Conservation (phyloP, 2,888 invertebrate species). For the Diabrotica balteata region DNA sequence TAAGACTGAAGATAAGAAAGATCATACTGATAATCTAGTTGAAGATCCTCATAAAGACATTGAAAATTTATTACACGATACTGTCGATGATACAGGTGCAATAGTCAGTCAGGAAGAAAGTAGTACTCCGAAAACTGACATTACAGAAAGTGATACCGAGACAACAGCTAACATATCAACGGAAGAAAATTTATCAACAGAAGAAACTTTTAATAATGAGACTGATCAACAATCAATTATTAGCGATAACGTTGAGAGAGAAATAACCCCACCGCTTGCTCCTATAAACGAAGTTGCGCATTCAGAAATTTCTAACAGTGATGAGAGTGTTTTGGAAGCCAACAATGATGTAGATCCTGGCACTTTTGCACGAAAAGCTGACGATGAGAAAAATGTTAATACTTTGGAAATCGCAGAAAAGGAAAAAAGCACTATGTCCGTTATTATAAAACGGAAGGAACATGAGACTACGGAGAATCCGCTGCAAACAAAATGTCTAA, state of each 20-base stretch:
- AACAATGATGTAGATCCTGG: slow-evolving; percentile 1
- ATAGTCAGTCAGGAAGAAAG: background rate
- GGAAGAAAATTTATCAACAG: slow-evolving; percentile 9
- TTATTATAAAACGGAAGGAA: slow-evolving; percentile 1
- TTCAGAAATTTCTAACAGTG: background rate
- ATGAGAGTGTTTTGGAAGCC: background rate
- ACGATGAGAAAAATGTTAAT: slow-evolving; percentile 18
- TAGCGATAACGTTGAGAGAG: slow-evolving; percentile 3
- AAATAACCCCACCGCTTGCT: too few species aligned
- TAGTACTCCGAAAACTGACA: slow-evolving; percentile 1
- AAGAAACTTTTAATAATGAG: slow-evolving; percentile 15
- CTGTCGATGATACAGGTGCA: slow-evolving; percentile 8
- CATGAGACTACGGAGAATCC: slow-evolving; percentile 1
- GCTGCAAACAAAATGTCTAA: slow-evolving; percentile 7
- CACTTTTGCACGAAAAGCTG: background rate
- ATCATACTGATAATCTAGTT: slow-evolving; percentile 11
- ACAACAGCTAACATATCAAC: background rate
- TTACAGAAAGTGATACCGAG: slow-evolving; percentile 12
- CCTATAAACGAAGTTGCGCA: slow-evolving; percentile 4
- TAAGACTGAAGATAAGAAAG: slow-evolving; percentile 21
- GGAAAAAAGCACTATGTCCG: background rate
- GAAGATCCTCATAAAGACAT: slow-evolving; percentile 27
- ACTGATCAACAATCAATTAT: slow-evolving; percentile 17
- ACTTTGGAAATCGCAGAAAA: background rate
- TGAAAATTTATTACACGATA: slow-evolving; percentile 19